Percentiles rank a stretch among this genome's conserved stretches.
phyloP scores from a whole-genome alignment of 2,888 invertebrate species.

The Hypena proboscidalis region DNA sequence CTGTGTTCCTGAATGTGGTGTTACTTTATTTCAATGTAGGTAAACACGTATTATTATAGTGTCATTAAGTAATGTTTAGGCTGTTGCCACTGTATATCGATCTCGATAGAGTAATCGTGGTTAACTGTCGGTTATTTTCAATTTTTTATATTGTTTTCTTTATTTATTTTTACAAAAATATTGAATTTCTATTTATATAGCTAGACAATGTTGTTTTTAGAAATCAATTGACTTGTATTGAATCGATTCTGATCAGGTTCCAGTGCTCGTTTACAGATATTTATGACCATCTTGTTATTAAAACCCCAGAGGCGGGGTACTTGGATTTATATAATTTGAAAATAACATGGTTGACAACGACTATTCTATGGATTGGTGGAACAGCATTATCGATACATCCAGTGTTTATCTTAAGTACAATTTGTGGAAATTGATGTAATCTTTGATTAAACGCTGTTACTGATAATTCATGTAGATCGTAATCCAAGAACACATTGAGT shows the following conservation, averaged over 20 bases:
- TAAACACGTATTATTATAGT: slow-evolving; percentile 51
- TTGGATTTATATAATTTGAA: slow-evolving; percentile 13
- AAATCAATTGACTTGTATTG: not conserved
- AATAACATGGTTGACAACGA: slow-evolving; percentile 21
- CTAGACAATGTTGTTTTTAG: slow-evolving; percentile 1
- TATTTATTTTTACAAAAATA: not conserved
- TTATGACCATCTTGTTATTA: not conserved
- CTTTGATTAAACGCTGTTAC: slow-evolving; percentile 39
- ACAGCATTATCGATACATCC: slow-evolving; percentile 37
- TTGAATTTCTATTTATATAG: slow-evolving; percentile 1
- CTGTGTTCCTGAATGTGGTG: slow-evolving; percentile 51
- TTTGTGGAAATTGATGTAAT: slow-evolving; percentile 51
- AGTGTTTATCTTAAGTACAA: slow-evolving; percentile 56
- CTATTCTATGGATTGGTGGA: slow-evolving; percentile 33
- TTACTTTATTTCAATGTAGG: slow-evolving; percentile 49
- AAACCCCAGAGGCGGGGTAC: not conserved
- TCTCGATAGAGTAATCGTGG: slow-evolving; percentile 30
- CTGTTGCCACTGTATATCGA: slow-evolving; percentile 30
- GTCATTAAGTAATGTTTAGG: slow-evolving; percentile 46
- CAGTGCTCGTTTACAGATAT: too few relatives aligned
- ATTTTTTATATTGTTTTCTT: not conserved
- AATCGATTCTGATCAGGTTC: slow-evolving; percentile 5
- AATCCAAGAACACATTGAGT: slow-evolving; percentile 52
- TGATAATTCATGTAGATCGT: slow-evolving; percentile 56
- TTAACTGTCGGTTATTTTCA: slow-evolving; percentile 19